phyloP scores from a whole-genome alignment of 2,888 invertebrate genomes.

The Tetramorium bicarinatum region DNA sequence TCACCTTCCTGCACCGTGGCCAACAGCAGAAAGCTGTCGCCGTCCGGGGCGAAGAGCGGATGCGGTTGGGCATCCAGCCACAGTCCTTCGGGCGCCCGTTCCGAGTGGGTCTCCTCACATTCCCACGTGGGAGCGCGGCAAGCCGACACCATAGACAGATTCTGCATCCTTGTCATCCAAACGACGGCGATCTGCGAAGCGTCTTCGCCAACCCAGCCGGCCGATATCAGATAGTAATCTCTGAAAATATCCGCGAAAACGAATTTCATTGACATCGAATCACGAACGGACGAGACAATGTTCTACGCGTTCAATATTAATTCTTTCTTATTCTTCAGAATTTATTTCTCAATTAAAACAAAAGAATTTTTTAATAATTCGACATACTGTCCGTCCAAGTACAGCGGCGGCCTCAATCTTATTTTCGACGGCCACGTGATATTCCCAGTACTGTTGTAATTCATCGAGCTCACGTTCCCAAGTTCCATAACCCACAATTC shows the following conservation, averaged over 20 bases:
- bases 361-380: background rate
- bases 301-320: background rate
- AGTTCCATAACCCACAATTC: conserved; percentile 94
- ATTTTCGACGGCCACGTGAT: conserved; percentile 57
- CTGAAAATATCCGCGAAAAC: conserved; percentile 87
- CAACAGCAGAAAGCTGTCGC: conserved; percentile 93
- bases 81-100: conserved; percentile 93
- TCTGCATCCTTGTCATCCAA: conserved; percentile 98
- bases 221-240: conserved; percentile 97
- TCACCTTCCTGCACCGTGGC: conserved; percentile 95
- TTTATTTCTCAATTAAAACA: background rate
- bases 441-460: conserved; percentile 66
- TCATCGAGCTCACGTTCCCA: conserved; percentile 88
- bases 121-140: conserved; percentile 94
- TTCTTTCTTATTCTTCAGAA: background rate
- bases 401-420: conserved; percentile 90
- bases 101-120: conserved; percentile 95
- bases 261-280: background rate
- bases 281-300: background rate
- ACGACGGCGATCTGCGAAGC: conserved; percentile 94
- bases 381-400: conserved; percentile 93
- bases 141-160: conserved; percentile 94
- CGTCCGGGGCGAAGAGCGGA: conserved; percentile 94
- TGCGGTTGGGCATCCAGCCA: conserved; percentile 95
- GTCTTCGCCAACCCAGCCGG: conserved; percentile 94